Base-by-base conservation (phyloP, 2,113 vertebrate species). In the Ahaetulla prasina region DNA sequence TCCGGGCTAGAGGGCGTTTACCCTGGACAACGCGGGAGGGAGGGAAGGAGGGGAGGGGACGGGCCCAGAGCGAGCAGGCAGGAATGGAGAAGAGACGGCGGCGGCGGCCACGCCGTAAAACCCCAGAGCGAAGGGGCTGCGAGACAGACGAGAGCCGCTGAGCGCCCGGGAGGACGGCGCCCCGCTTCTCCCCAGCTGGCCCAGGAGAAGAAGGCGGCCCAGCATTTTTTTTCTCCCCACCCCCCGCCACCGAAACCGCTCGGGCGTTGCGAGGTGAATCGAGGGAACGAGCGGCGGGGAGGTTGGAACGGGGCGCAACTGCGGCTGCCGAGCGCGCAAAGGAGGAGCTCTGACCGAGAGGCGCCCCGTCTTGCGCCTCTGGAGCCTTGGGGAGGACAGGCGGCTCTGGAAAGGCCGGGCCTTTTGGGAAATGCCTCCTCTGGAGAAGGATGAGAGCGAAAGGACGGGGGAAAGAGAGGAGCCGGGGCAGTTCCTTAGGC, bases 1-100 rank as follows among this genome's bases (percentile, higher is more conserved):
- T 97, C 97, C 96, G 96, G 97, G 97, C 96, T 96, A 96, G 96
- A 97, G 97, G 97, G 97, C 96, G 97, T 94, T 96, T 95, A 95
- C 96, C 95, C 96, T 95, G 96, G 96, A 95, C 96, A 94, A 52
- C 95, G 95, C 95, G 94, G 94, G 89, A 74, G 53, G 87, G n/a
- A n/a, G n/a, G n/a, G n/a, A n/a, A n/a, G 57, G 45, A 47, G 45
- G 45, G 45, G 53, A 94, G 92, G 11, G 94, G 94, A 92, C 91
- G 94, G 94, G 93, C 95, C 94, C 92, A 68, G 94, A 89, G 93
- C 90, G 93, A 89, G 89, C 90, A 47, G 2, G 93, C 91, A 86
- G 88, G 57, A 49, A 60, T 87, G 87, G 90, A 87, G 92, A 93
- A 91, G 87, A 87, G 94, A 92, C 80, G 47, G 89, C 89, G 8